Evolutionary conservation across 1,140 invertebrate species (phyloP), one percentile per base, ranked within the genome.

Genomic region (Drosophila orena): DNA sequence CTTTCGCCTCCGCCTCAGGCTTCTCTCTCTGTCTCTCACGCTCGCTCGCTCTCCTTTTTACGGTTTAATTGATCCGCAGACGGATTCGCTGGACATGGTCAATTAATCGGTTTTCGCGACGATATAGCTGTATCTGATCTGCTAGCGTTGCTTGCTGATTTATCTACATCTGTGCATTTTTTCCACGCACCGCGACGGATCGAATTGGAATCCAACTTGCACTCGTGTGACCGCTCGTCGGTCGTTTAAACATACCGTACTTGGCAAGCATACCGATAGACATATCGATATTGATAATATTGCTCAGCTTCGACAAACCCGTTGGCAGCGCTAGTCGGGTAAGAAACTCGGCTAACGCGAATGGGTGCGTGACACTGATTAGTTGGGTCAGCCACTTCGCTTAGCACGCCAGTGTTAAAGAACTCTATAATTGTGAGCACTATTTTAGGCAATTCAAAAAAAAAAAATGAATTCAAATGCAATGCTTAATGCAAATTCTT

Each of bases 91-190:
- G 49, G 11, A 27, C 58, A 37, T 43, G 40, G 17, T 24, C 12
- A 35, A 17, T 35, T 27, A 17, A 17, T 35, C 49, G 49, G 30
- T 44, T 40, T 59, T 22, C 68, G 68, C 66, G 53, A 46, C 44
- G 59, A 55, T 56, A 34, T 59, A 27, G 59, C 27, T 17, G 15
- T 58, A 30, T 42, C 59, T 70, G 37, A 49, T 66, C 58, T 50
- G 42, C 44, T 42, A 38, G 24, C 75, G 85, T 57, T 69, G 46
- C 22, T 17, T 52, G 68, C 77, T 37, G 60, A 53, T 57, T 64
- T 75, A 71, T 85, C 65, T 77, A 69, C 78, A 78, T 75, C 81
- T 86, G 70, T 76, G 75, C 81, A 86, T 86, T 86, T 86, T 80
- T 86, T 65, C 42, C 60, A 77, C 72, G 70, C 73, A 85, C 57